Base-by-base conservation (phyloP, 2,888 invertebrate species). In the Gastracanthus pulcherrimus region DNA sequence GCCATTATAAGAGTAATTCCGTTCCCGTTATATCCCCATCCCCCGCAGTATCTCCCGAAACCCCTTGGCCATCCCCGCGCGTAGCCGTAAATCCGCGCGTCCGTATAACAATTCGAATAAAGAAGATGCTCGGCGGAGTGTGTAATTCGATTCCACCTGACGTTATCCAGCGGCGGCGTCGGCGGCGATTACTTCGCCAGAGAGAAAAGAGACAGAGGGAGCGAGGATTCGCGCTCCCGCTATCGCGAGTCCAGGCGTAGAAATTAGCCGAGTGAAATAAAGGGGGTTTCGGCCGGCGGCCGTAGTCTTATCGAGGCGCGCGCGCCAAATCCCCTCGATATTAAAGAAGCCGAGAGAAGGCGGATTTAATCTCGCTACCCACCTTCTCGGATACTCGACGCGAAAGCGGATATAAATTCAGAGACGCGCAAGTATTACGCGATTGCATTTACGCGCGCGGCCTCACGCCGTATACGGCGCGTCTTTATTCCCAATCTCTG, bases 181-280 rank as follows among this genome's bases (percentile, higher is more conserved):
- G 29, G 36, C 26, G 26, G 13, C 55, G 71, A 71, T 71, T 36
- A 58, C 67, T 55, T 71, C 58, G 2, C 58, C 19, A 19, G 31
- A 3, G 16, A 19, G 6, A 19, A 29, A 41, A 36, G 36, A 23
- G 23, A 66, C 26, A 38, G 38, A n/a, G 66, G 45, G 11, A 67
- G 31, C 11, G 16, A 19, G 26, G 38, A 16, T 71, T 31, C 62
- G n/a, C 45, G n/a, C 45, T 51, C 48, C 4, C 29, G 41, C 55
- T 55, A 36, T 62, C 62, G 19, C 29, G 29, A 66, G 76, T 66
- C 66, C 69, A 38, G 19, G 36, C 62, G 26, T 19, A 62, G 77
- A 78, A 83, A 83, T 83, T 83, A 83, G 80, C 82, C 77, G 62
- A 78, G 80, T 80, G 83, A 80, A 75, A 83, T 74, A 77, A 80